phyloP scores from a whole-genome alignment of 2,797 vertebrate genomes.

The Anguilla megastoma region DNA sequence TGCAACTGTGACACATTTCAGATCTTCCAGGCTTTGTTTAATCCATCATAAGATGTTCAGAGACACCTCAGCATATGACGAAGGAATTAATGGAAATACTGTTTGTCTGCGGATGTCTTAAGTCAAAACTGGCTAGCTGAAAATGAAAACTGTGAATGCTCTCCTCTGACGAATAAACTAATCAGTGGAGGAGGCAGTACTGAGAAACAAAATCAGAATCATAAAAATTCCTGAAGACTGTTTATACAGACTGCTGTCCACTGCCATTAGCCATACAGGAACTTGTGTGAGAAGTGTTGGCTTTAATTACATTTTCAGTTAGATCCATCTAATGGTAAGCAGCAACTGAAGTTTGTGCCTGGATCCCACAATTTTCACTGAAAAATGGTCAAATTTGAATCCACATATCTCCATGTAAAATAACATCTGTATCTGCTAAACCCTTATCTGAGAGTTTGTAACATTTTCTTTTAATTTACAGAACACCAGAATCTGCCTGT shows the following conservation, averaged over 20 bases:
- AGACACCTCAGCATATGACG: background rate
- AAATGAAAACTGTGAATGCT: background rate
- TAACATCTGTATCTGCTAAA: background rate
- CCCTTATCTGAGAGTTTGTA: background rate
- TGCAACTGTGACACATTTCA: background rate
- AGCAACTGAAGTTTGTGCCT: background rate
- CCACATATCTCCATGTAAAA: background rate
- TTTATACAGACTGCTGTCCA: background rate
- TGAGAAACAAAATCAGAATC: background rate
- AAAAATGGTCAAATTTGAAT: background rate
- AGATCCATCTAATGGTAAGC: background rate
- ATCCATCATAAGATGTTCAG: slow-evolving; percentile 6
- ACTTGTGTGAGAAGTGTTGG: background rate
- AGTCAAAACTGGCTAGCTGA: background rate
- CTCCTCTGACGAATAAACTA: background rate
- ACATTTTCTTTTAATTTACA: background rate
- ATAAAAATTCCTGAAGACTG: background rate
- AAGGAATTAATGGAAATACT: background rate
- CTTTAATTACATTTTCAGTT: background rate
- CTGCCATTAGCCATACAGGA: background rate
- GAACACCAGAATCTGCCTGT: background rate
- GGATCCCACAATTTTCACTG: too few species aligned
- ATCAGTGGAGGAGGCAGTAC: background rate
- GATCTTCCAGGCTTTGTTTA: slow-evolving; percentile 2
- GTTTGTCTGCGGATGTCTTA: background rate